Conservation (phyloP, 2,888 invertebrate species). For the Myathropa florea region DNA sequence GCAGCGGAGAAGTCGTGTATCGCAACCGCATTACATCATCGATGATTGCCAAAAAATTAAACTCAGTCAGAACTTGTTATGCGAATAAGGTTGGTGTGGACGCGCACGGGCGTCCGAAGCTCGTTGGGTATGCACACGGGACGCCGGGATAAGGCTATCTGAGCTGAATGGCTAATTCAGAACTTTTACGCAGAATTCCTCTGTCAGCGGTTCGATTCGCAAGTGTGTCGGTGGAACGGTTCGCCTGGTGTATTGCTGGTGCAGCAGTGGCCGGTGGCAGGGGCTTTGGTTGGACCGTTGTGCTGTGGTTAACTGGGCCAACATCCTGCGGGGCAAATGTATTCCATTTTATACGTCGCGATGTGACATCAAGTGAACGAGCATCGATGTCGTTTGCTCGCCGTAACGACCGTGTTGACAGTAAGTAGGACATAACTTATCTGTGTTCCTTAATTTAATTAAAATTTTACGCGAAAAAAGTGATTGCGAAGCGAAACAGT, state of each 20-base stretch:
- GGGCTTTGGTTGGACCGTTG: background rate
- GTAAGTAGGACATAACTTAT: constrained; percentile 44
- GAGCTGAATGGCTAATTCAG: constrained; percentile 62
- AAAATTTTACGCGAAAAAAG: background rate
- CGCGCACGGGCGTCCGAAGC: background rate
- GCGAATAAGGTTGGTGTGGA: constrained; percentile 41
- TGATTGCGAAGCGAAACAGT: background rate
- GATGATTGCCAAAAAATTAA: constrained; percentile 38
- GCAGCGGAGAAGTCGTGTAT: constrained; percentile 21
- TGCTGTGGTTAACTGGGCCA: constrained; percentile 51
- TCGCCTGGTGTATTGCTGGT: too few species aligned
- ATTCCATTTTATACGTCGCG: constrained; percentile 20
- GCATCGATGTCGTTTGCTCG: constrained; percentile 11
- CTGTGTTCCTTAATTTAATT: constrained; percentile 40
- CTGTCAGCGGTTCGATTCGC: constrained; percentile 1
- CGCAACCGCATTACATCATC: constrained; percentile 61
- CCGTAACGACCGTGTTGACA: constrained; percentile 50
- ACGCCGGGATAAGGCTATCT: background rate
- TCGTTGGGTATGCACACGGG: constrained; percentile 1
- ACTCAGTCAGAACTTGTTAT: constrained; percentile 52
- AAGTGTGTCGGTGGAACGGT: constrained; percentile 12
- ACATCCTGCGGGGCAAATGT: constrained; percentile 56
- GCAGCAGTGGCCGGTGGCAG: too few species aligned
- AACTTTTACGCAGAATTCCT: constrained; percentile 48
- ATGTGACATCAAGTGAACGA: constrained; percentile 5